Evolutionary conservation across 2,113 vertebrate genomes (phyloP), one percentile per base, ranked within the genome.

Genomic region (Dipodomys stephensi): DNA sequence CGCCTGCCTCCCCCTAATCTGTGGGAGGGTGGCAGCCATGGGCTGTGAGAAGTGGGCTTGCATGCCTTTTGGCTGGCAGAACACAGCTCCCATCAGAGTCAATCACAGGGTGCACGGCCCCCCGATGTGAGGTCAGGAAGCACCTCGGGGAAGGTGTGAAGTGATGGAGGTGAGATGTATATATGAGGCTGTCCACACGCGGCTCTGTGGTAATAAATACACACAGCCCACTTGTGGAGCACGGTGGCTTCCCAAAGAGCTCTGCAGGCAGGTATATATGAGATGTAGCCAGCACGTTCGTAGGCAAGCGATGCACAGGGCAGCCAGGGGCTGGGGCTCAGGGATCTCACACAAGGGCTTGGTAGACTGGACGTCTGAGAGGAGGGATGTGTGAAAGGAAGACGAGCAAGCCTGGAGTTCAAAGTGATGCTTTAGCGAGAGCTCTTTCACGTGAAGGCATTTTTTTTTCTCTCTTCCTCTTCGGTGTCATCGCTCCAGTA

Each of bases 131-230:
- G 96, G 90, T 94, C 94, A 88, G 94, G 94, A 83, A 83, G 92
- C 96, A 90, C 83, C 62, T 79, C 30, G 20, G 86, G 94, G 95
- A 84, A 68, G 65, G 89, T 94, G 89, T 82, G 97, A 76, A 90
- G 60, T 57, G 95, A 80, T 44, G 67, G 72, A 68, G 95, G 81
- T 67, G 93, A 91, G 95, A 93, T 73, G 88, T 89, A 4, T 67
- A 68, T 39, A 91, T 78, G 79, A 87, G 89, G 93, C 84, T 85
- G 82, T 92, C 92, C 81, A 81, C 94, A 87, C 95, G 82, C 4
- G 82, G 94, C 92, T 60, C 4, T 95, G 96, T 44, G 97, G 94
- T 95, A 87, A 83, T 93, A 96, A 90, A 94, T 85, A 88, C 95
- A 94, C 93, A 87, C 83, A 20, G 79, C 49, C 77, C 1, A n/a